phyloP scores from a whole-genome alignment of 2,888 invertebrate genomes.

The Deilephila porcellus region DNA sequence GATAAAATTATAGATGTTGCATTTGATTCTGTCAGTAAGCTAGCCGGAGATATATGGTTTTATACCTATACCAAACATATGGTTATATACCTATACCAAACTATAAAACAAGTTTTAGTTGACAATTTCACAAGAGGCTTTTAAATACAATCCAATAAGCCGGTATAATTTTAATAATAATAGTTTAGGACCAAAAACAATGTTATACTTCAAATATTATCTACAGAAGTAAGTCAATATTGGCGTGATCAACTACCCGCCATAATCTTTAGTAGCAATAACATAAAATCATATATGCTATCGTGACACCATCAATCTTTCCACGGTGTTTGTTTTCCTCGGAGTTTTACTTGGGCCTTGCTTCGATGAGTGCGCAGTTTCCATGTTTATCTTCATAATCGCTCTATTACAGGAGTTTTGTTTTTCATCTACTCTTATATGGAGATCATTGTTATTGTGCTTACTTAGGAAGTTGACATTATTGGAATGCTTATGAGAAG shows the following conservation, averaged over 20 bases:
- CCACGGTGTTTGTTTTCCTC: slow-evolving; percentile 11
- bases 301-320: not conserved
- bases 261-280: slow-evolving; percentile 13
- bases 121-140: too few species aligned
- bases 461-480: not conserved
- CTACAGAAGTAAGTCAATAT: slow-evolving; percentile 7
- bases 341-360: not conserved
- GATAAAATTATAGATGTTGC: too few species aligned
- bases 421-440: not conserved
- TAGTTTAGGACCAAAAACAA: too few species aligned
- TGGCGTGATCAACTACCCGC: not conserved
- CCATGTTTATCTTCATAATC: slow-evolving; percentile 8
- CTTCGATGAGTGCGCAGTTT: not conserved
- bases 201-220: not conserved
- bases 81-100: too few species aligned
- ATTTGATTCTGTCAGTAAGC: too few species aligned
- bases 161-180: too few species aligned
- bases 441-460: not conserved
- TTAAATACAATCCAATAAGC: too few species aligned
- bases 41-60: too few species aligned
- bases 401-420: not conserved
- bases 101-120: too few species aligned
- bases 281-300: slow-evolving; percentile 18
- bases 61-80: too few species aligned
- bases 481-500: not conserved